These are phyloP conservation scores for Parotia lawesii DNA, from an alignment of 2,113 vertebrate genomes.

Conservation along the genomic window DNA sequence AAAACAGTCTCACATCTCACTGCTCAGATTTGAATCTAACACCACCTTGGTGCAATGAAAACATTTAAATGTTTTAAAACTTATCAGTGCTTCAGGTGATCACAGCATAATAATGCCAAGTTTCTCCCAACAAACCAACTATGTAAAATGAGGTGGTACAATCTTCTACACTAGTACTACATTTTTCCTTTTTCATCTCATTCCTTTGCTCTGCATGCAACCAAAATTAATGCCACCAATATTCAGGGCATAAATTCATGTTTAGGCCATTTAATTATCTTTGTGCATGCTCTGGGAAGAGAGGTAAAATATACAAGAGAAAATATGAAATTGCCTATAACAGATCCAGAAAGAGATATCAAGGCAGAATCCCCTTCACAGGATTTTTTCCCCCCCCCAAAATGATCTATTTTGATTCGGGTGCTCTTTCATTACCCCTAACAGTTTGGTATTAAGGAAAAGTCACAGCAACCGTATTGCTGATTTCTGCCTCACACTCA, in stretches of 20 bases:
- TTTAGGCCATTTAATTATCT: not conserved
- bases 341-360: not conserved
- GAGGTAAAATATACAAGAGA: not conserved
- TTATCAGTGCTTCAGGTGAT: not conserved
- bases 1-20: not conserved
- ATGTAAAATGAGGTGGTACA: not conserved
- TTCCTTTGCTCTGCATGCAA: not conserved
- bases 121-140: not conserved
- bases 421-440: not conserved
- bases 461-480: not conserved
- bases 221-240: not conserved
- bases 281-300: not conserved
- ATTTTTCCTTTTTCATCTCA: not conserved
- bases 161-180: not conserved
- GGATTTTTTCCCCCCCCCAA: fast-evolving
- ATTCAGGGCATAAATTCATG: not conserved
- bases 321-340: not conserved
- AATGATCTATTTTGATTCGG: not conserved
- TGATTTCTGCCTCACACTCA: not conserved
- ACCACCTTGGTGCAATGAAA: not conserved
- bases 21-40: not conserved
- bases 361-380: not conserved
- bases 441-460: not conserved
- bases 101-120: not conserved
- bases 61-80: not conserved